A percentile compares a stretch with the other conserved stretches of the same genome.
These are phyloP conservation scores for Ginglymostoma cirratum DNA, from an alignment of 2,113 vertebrate species.

Conservation along the genomic window DNA sequence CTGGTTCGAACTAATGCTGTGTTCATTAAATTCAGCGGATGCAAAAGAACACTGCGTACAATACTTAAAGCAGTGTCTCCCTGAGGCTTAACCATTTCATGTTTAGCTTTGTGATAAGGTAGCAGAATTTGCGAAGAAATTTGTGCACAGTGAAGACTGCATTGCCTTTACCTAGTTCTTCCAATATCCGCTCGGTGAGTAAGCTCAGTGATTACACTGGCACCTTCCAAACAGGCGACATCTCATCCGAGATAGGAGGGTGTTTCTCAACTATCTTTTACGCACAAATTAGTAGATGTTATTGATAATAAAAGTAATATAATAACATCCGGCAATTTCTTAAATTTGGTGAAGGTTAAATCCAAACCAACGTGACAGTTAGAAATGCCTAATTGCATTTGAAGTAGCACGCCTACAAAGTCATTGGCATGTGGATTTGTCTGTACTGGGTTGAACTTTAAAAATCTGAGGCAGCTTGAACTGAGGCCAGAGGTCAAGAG, in stretches of 20 bases:
- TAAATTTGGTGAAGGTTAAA: not conserved
- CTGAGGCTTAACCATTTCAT: not conserved
- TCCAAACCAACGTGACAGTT: not conserved
- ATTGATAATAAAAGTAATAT: not conserved
- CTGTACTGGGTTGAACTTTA: not conserved
- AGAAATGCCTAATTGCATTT: not conserved
- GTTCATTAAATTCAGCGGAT: too few relatives aligned
- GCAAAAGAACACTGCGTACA: not conserved
- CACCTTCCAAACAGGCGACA: not conserved
- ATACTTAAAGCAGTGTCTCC: not conserved
- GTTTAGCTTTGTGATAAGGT: not conserved
- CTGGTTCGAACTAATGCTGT: too few relatives aligned
- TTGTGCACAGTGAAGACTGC: not conserved
- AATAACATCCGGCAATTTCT: not conserved
- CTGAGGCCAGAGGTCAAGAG: not conserved
- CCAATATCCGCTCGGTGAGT: not conserved
- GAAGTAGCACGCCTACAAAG: not conserved
- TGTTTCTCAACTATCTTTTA: not conserved
- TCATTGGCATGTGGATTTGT: not conserved
- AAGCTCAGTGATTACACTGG: not conserved
- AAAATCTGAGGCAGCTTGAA: not conserved
- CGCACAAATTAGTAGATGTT: not conserved
- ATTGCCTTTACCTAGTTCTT: not conserved
- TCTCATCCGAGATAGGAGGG: not conserved
- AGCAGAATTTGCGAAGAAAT: not conserved